Base-by-base conservation (phyloP, 2,888 invertebrate genomes). In the Xylota sylvarum region DNA sequence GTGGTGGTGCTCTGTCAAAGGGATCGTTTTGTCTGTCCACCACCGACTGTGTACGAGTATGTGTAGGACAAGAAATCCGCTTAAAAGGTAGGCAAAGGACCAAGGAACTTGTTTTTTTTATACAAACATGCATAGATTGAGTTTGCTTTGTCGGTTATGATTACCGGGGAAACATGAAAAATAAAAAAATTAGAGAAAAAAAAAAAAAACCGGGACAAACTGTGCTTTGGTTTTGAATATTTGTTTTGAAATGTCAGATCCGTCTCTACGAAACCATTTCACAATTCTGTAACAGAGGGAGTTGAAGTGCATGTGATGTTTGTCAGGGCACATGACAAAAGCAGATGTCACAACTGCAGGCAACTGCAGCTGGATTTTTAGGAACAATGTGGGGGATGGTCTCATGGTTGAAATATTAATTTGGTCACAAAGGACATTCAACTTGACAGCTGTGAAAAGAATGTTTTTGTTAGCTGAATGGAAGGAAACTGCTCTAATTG, bases 301-400 rank as follows among this genome's bases (percentile, higher is more conserved):
- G 19, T 12, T 14, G 32, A 19, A 5, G n/a, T 37, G 37, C 4
- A 6, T 19, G 12, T 50, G 35, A 62, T 43, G 32, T 55, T 60
- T 43, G 43, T 52, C 30, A 23, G 55, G 58, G 60, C 78, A 79
- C 64, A 70, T 72, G 72, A 79, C 70, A 72, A 56, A 37, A 50
- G 27, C 70, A 72, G 64, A 64, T 78, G 78, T 70, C 78, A 78
- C 48, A 55, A 43, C 12, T 62, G 52, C 10, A 32, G 40, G 37
- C 4, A 52, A 69, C n/a, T 78, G 62, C 78, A 78, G 78, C 78
- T 78, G 62, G 55, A 64, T 9, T 43, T 52, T n/a, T n/a, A 17
- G 55, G 12, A 9, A 14, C 46, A 35, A 5, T 60, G 48, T 23
- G 10, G 40, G 50, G 50, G 30, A 19, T 65, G 32, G n/a, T 12